Evolutionary conservation across 2,888 invertebrate species (phyloP).

Genomic region (Hypolimnas misippus): DNA sequence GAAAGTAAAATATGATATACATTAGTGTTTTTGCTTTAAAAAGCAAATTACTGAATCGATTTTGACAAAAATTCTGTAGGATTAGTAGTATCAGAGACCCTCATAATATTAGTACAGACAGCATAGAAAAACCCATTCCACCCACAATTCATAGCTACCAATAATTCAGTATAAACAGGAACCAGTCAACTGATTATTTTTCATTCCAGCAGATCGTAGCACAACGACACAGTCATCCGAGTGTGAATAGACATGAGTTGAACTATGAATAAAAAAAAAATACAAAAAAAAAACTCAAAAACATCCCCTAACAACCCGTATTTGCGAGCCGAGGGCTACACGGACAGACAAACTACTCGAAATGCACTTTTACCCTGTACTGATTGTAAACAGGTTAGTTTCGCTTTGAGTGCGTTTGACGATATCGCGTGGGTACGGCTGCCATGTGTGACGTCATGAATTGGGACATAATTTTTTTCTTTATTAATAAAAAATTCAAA

Average conservation of each 20-base stretch:
- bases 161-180: background rate
- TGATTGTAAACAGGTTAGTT: slow-evolving; percentile 23
- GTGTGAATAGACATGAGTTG: slow-evolving; percentile 7
- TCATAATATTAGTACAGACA: too few relatives aligned
- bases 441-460: too few relatives aligned
- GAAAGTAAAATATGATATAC: too few relatives aligned
- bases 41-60: too few relatives aligned
- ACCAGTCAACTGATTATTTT: background rate
- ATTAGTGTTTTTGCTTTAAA: too few relatives aligned
- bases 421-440: background rate
- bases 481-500: too few relatives aligned
- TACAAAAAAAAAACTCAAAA: slow-evolving; percentile 31
- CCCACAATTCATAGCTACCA: too few relatives aligned
- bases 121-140: too few relatives aligned
- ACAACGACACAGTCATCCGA: slow-evolving; percentile 11
- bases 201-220: background rate
- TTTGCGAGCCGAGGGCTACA: slow-evolving; percentile 34
- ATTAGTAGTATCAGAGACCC: too few relatives aligned
- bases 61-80: too few relatives aligned
- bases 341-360: slow-evolving; percentile 33
- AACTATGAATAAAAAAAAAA: slow-evolving; percentile 27
- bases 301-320: slow-evolving; percentile 32
- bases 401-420: slow-evolving; percentile 16
- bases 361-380: slow-evolving; percentile 29
- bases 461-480: too few relatives aligned